These are phyloP conservation scores for Drosophila persimilis DNA, from an alignment of 1,140 invertebrate genomes.

Conservation along the genomic window DNA sequence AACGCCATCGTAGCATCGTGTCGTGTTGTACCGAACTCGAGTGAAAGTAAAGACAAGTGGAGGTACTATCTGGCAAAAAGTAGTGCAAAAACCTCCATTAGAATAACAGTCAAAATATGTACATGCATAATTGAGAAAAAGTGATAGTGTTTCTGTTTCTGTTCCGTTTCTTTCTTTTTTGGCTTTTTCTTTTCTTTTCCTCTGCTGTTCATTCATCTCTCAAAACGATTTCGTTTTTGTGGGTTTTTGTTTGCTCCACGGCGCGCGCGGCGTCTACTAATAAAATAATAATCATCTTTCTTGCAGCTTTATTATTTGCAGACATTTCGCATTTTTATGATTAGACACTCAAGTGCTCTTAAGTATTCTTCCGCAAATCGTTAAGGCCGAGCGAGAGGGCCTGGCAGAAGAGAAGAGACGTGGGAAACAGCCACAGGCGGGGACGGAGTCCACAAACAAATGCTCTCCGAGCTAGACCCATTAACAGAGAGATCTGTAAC, in stretches of 20 bases:
- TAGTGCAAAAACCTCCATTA: constrained; percentile 61
- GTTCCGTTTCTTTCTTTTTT: constrained; percentile 40
- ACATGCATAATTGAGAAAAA: constrained; percentile 70
- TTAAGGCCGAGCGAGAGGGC: constrained; percentile 39
- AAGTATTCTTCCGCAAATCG: constrained; percentile 77
- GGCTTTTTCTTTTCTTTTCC: constrained; percentile 19
- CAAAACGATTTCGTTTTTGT: constrained; percentile 66
- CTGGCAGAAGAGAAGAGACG: constrained; percentile 28
- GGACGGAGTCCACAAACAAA: constrained; percentile 14
- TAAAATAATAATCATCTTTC: constrained; percentile 49
- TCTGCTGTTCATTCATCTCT: constrained; percentile 26
- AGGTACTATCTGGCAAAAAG: constrained; percentile 42
- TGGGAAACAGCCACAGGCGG: constrained; percentile 52
- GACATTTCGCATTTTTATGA: constrained; percentile 70
- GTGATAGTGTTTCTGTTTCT: constrained; percentile 66
- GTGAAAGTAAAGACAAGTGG: constrained; percentile 64
- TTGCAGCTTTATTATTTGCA: constrained; percentile 73
- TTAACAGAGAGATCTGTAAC: constrained; percentile 20
- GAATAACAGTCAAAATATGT: constrained; percentile 58
- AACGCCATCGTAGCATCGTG: neutral
- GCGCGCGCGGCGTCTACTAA: constrained; percentile 36
- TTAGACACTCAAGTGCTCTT: constrained; percentile 68
- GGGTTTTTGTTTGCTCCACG: constrained; percentile 9
- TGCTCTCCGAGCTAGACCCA: constrained; percentile 14
- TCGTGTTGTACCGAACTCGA: constrained; percentile 4